These are phyloP conservation scores for rat (Rattus norvegicus) DNA, from an alignment of 2,113 vertebrate genomes.

Conservation along the genomic window DNA sequence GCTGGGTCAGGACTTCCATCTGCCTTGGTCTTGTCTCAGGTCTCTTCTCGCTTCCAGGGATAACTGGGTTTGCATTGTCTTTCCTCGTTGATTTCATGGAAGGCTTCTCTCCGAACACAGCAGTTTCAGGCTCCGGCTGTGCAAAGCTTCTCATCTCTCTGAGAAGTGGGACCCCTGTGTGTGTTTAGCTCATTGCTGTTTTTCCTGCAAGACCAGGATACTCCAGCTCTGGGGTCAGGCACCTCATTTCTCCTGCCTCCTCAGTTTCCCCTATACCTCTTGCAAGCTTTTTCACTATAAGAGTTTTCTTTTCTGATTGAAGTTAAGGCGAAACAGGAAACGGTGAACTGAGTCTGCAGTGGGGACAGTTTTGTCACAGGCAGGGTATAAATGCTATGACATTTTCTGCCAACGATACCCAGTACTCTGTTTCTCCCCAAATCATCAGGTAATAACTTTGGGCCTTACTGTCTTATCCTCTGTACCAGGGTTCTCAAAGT, in stretches of 20 bases:
- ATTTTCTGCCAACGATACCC: neutral
- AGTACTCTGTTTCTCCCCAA: neutral
- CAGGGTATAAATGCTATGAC: neutral
- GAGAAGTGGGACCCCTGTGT: neutral
- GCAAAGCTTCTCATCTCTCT: neutral
- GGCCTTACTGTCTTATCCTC: neutral
- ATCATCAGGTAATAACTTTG: constrained; percentile 21
- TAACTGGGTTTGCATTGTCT: neutral
- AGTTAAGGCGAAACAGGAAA: neutral
- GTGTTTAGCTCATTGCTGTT: neutral
- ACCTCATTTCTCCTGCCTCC: neutral
- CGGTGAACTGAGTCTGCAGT: neutral
- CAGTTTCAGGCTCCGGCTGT: neutral
- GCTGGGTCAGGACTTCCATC: neutral
- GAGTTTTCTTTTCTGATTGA: neutral
- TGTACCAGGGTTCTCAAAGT: neutral
- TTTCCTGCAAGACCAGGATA: neutral
- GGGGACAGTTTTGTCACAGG: neutral
- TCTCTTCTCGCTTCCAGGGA: neutral
- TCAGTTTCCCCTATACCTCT: too few species aligned
- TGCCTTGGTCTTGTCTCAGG: neutral
- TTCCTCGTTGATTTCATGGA: neutral
- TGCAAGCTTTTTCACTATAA: neutral
- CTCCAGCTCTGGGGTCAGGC: neutral
- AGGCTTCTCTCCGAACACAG: neutral